Percentiles rank a stretch among this genome's conserved stretches.
Evolutionary conservation across 2,888 invertebrate genomes (phyloP).

Genomic region (Tortricodes alternella): DNA sequence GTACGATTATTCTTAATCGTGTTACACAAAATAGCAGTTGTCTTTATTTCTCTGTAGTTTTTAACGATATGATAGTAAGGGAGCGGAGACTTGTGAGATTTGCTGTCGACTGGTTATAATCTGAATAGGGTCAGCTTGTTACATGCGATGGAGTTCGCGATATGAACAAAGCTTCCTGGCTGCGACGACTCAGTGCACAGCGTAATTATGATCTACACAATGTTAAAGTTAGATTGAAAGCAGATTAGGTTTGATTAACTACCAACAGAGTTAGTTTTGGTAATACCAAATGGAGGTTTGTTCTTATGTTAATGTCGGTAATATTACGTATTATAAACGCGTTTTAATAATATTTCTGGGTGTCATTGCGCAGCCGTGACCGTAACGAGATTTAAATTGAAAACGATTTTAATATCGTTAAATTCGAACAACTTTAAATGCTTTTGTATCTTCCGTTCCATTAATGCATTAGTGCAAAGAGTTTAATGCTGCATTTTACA

Average conservation of each 20-base stretch:
- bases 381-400: constrained; percentile 12
- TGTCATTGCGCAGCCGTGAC: constrained; percentile 18
- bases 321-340: constrained; percentile 16
- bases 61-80: constrained; percentile 1
- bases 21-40: background rate
- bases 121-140: constrained; percentile 45
- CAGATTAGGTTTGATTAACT: constrained; percentile 70
- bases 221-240: constrained; percentile 62
- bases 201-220: constrained; percentile 73
- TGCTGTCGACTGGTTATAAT: constrained; percentile 39
- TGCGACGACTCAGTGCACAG: constrained; percentile 59
- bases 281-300: constrained; percentile 29
- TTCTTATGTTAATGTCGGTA: constrained; percentile 24
- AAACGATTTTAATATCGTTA: background rate
- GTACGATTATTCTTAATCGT: background rate
- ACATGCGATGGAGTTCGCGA: constrained; percentile 58
- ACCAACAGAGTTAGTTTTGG: constrained; percentile 52
- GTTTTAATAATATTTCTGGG: constrained; percentile 13
- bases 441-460: no score
- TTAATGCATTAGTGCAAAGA: no score
- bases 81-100: constrained; percentile 28
- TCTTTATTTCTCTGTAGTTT: constrained; percentile 4
- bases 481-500: no score
- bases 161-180: constrained; percentile 75
- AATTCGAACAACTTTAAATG: background rate